Conservation (phyloP, 1,140 invertebrate species). For the Wiebesia pumilae region DNA sequence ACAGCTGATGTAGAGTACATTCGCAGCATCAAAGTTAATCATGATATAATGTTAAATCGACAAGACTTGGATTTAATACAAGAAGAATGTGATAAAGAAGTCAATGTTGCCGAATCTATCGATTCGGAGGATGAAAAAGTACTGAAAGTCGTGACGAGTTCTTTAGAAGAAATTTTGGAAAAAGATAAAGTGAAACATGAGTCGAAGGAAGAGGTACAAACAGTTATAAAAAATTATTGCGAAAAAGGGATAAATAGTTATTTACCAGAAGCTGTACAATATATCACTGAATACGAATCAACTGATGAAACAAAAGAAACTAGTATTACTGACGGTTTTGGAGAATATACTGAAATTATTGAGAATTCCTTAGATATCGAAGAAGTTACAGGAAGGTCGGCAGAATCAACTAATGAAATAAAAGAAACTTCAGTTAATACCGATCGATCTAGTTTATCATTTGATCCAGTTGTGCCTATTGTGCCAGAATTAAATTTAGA, state of each 20-base stretch:
- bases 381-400: constrained; percentile 56
- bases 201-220: constrained; percentile 23
- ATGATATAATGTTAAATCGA: constrained; percentile 56
- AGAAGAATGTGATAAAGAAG: constrained; percentile 62
- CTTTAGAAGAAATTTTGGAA: constrained; percentile 55
- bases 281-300: constrained; percentile 49
- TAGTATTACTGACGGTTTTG: constrained; percentile 47
- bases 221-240: background rate
- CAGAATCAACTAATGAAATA: constrained; percentile 58
- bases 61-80: constrained; percentile 64
- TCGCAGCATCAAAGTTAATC: constrained; percentile 53
- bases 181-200: constrained; percentile 49
- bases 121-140: constrained; percentile 56
- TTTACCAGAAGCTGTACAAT: constrained; percentile 35
- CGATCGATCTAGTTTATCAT: constrained; percentile 58
- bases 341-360: constrained; percentile 39
- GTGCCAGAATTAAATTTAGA: constrained; percentile 70
- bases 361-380: constrained; percentile 57
- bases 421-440: constrained; percentile 57
- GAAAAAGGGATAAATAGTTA: constrained; percentile 17
- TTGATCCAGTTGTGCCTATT: constrained; percentile 59
- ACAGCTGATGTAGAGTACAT: constrained; percentile 56
- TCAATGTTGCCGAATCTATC: constrained; percentile 2
- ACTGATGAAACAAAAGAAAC: constrained; percentile 59
- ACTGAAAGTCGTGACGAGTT: constrained; percentile 56